phyloP scores from a whole-genome alignment of 2,888 invertebrate species.

The Mythimna ferrago region DNA sequence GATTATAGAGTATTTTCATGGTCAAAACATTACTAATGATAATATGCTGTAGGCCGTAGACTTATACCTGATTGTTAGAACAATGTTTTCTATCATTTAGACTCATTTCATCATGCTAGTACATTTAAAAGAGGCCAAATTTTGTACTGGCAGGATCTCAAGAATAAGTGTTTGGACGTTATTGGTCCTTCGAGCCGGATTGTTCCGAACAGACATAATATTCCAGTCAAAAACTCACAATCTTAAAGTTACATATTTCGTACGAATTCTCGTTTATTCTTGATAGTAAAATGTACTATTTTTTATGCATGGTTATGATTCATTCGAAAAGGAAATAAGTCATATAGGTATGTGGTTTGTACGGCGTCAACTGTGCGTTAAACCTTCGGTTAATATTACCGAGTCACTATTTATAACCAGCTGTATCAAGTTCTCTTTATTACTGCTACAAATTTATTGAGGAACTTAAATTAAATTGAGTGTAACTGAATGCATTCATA shows the following conservation, averaged over 20 bases:
- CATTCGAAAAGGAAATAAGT: conserved; percentile 31
- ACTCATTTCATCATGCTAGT: no score
- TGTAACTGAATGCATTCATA: neutral
- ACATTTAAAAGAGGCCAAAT: no score
- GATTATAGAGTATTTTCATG: no score
- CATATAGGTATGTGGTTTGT: conserved; percentile 1
- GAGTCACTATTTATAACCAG: conserved; percentile 38
- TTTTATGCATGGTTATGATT: conserved; percentile 22
- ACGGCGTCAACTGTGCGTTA: conserved; percentile 27
- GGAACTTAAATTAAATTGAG: conserved; percentile 5
- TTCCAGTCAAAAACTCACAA: neutral
- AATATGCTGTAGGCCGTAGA: neutral
- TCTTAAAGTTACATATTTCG: neutral
- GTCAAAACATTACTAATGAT: neutral
- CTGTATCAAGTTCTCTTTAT: conserved; percentile 27
- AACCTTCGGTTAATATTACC: conserved; percentile 35
- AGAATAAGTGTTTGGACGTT: neutral
- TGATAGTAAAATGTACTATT: conserved; percentile 4
- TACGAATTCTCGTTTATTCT: conserved; percentile 4
- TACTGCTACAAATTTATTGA: conserved; percentile 8
- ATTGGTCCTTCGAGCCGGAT: conserved; percentile 3
- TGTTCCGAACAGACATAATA: neutral
- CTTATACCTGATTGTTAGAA: neutral
- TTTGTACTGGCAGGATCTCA: neutral
- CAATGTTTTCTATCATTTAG: neutral